Evolutionary conservation across 1,140 invertebrate species (phyloP).

Genomic region (Drosophila insularis): DNA sequence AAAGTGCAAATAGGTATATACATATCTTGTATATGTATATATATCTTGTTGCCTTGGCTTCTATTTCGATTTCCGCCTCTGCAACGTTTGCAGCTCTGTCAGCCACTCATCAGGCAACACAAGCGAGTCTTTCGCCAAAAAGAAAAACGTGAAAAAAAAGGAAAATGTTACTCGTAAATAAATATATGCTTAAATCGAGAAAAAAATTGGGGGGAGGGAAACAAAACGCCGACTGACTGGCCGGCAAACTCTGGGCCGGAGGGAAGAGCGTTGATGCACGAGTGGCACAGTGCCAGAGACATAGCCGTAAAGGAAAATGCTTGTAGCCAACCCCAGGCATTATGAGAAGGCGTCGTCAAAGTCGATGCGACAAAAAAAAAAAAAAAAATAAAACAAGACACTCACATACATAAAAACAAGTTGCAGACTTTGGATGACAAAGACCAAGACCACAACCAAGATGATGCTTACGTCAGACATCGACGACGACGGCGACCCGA

Average conservation of each 20-base stretch:
- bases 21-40: neutral
- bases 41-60: slow-evolving; percentile 33
- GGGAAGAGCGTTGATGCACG: slow-evolving; percentile 11
- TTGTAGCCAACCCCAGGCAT: slow-evolving; percentile 13
- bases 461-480: slow-evolving; percentile 58
- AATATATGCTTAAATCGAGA: slow-evolving; percentile 53
- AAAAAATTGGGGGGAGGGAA: neutral
- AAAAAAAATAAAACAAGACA: no score
- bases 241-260: slow-evolving; percentile 46
- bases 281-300: slow-evolving; percentile 37
- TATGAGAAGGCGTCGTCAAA: neutral
- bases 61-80: slow-evolving; percentile 48
- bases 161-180: slow-evolving; percentile 55
- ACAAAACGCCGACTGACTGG: slow-evolving; percentile 32
- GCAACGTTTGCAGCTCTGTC: slow-evolving; percentile 48
- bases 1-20: neutral
- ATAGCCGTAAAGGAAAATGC: slow-evolving; percentile 20
- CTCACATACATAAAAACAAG: slow-evolving; percentile 9
- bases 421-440: slow-evolving; percentile 39
- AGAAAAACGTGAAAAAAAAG: neutral
- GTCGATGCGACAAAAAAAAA: neutral
- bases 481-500: neutral
- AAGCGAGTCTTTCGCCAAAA: slow-evolving; percentile 17
- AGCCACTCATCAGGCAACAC: slow-evolving; percentile 61
- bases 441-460: neutral